phyloP scores from a whole-genome alignment of 2,888 invertebrate genomes.

The Acleris sparsana region DNA sequence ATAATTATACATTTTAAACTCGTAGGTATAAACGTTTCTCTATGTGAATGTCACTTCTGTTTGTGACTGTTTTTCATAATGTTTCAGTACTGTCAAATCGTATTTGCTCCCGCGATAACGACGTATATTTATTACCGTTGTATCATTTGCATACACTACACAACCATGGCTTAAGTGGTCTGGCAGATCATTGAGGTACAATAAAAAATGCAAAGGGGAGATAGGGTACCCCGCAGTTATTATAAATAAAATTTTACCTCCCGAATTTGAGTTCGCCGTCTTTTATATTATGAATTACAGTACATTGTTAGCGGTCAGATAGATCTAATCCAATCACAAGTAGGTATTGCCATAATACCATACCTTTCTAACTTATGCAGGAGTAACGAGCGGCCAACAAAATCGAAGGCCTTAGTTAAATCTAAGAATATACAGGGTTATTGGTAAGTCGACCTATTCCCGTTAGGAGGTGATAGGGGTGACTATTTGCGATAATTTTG shows the following conservation, averaged over 20 bases:
- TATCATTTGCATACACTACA: background rate
- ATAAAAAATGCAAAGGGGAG: background rate
- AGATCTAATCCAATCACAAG: background rate
- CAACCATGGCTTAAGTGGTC: background rate
- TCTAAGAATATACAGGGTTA: background rate
- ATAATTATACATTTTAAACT: too few relatives aligned
- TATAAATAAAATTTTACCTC: background rate
- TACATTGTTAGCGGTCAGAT: background rate
- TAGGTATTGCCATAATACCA: too few relatives aligned
- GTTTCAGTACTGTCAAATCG: too few relatives aligned
- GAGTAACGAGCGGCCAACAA: background rate
- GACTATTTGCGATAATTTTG: too few relatives aligned
- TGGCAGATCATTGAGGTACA: background rate
- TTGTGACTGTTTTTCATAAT: too few relatives aligned
- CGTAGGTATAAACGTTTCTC: too few relatives aligned
- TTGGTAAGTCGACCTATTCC: too few relatives aligned
- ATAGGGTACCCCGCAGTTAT: background rate
- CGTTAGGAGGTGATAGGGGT: too few relatives aligned
- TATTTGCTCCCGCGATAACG: too few relatives aligned
- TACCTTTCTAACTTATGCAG: background rate
- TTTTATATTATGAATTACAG: background rate
- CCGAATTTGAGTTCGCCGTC: background rate
- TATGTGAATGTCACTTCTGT: too few relatives aligned
- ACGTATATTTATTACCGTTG: too few relatives aligned
- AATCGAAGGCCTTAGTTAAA: conserved; percentile 3